These are phyloP conservation scores for Psittacula echo DNA, from an alignment of 2,797 vertebrate genomes.

Conservation along the genomic window DNA sequence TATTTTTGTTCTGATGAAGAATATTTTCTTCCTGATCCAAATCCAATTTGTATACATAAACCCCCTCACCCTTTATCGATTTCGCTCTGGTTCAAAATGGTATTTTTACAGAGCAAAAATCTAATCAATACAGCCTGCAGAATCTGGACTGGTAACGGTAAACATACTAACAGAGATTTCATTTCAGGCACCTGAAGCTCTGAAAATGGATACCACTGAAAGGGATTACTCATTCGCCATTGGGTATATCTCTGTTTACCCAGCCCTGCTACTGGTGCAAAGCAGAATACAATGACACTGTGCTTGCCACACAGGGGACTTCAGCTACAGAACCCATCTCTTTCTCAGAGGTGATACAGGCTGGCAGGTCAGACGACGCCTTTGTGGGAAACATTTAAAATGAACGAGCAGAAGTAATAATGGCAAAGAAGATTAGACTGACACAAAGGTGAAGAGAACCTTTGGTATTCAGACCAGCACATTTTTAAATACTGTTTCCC, in stretches of 20 bases:
- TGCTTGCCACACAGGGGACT: constrained; percentile 53
- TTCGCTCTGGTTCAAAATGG: constrained; percentile 75
- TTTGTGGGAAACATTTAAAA: constrained; percentile 53
- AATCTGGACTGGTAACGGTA: constrained; percentile 75
- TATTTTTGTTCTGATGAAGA: constrained; percentile 72
- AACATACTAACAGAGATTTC: constrained; percentile 79
- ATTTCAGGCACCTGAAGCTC: constrained; percentile 76
- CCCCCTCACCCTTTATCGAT: constrained; percentile 69
- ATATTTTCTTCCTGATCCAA: constrained; percentile 74
- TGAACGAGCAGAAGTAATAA: constrained; percentile 64
- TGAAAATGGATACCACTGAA: constrained; percentile 74
- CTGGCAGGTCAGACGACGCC: constrained; percentile 59
- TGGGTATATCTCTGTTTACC: constrained; percentile 77
- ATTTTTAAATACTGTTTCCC: constrained; percentile 10
- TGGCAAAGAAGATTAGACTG: constrained; percentile 50
- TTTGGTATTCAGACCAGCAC: background rate
- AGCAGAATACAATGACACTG: constrained; percentile 66
- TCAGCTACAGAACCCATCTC: constrained; percentile 40
- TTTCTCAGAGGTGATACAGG: constrained; percentile 34
- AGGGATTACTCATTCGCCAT: constrained; percentile 73
- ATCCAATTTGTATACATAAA: constrained; percentile 78
- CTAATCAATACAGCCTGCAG: constrained; percentile 80
- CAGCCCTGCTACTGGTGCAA: constrained; percentile 62
- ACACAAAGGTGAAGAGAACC: constrained; percentile 39
- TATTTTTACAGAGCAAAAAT: constrained; percentile 81